phyloP scores from a whole-genome alignment of 2,113 vertebrate genomes.

The Megaleporinus macrocephalus region DNA sequence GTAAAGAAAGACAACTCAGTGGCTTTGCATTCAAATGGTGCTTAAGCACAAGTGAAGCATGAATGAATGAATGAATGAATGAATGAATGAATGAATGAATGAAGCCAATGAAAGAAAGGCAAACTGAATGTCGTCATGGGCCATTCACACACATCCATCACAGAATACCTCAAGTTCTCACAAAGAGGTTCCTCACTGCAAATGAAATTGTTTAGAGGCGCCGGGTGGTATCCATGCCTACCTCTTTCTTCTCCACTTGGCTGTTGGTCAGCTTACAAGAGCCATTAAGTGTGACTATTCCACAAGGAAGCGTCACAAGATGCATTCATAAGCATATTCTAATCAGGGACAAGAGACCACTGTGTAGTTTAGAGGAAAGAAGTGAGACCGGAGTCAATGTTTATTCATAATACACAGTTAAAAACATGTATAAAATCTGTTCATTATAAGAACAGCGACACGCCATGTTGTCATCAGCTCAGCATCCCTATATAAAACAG shows the following conservation, averaged over 20 bases:
- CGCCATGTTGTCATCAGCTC: slow-evolving; percentile 18
- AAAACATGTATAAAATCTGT: slow-evolving; percentile 48
- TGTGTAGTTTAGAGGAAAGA: slow-evolving; percentile 2
- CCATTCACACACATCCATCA: slow-evolving; percentile 19
- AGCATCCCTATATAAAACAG: slow-evolving; percentile 49
- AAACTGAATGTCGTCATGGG: slow-evolving; percentile 22
- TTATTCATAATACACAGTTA: slow-evolving; percentile 54
- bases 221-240: slow-evolving; percentile 51
- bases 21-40: slow-evolving; percentile 37
- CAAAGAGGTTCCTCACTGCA: slow-evolving; percentile 39
- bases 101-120: slow-evolving; percentile 21
- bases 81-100: slow-evolving; percentile 25
- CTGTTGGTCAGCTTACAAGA: not conserved
- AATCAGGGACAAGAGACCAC: not conserved
- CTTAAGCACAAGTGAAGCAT: slow-evolving; percentile 2
- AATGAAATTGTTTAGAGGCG: slow-evolving; percentile 49
- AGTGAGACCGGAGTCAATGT: slow-evolving; percentile 27
- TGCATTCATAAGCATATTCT: not conserved
- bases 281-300: not conserved
- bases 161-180: slow-evolving; percentile 38
- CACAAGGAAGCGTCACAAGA: not conserved
- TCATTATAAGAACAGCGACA: slow-evolving; percentile 31
- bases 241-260: slow-evolving; percentile 24
- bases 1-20: not conserved
- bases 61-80: slow-evolving; percentile 24